Conservation (phyloP, 2,797 vertebrate genomes). For the Halcyon leucocephala region DNA sequence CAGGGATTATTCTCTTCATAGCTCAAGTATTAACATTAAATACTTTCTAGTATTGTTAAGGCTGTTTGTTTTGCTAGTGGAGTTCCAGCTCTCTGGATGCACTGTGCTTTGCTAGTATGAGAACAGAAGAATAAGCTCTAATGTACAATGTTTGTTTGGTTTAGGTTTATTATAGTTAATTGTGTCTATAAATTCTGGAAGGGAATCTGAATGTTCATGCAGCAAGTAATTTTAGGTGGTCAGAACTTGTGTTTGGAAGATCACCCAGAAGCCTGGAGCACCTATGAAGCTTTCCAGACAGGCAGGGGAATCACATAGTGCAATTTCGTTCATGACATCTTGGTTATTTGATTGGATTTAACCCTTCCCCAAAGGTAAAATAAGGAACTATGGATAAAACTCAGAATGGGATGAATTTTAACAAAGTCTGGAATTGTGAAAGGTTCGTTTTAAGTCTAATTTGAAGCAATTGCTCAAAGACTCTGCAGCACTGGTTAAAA, state of each 20-base stretch:
- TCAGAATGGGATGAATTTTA: not conserved
- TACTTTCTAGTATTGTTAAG: not conserved
- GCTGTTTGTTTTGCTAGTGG: not conserved
- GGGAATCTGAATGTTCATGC: not conserved
- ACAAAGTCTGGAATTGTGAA: not conserved
- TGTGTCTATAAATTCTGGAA: not conserved
- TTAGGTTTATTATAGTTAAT: not conserved
- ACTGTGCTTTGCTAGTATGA: not conserved
- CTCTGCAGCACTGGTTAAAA: not conserved
- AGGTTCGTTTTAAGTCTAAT: not conserved
- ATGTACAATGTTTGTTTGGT: not conserved
- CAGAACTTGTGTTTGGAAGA: not conserved
- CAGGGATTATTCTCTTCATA: not conserved
- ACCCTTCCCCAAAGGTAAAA: not conserved
- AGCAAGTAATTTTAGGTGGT: not conserved
- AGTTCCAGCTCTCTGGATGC: not conserved
- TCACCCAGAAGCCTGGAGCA: not conserved
- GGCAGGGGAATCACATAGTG: not conserved
- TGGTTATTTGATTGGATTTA: not conserved
- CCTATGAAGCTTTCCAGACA: not conserved
- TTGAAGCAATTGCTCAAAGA: not conserved
- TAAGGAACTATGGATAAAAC: not conserved
- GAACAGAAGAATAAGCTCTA: not conserved
- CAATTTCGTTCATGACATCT: not conserved
- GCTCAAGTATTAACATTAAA: not conserved